Evolutionary conservation across 2,888 invertebrate genomes (phyloP).

Genomic region (Caenorhabditis sp.): DNA sequence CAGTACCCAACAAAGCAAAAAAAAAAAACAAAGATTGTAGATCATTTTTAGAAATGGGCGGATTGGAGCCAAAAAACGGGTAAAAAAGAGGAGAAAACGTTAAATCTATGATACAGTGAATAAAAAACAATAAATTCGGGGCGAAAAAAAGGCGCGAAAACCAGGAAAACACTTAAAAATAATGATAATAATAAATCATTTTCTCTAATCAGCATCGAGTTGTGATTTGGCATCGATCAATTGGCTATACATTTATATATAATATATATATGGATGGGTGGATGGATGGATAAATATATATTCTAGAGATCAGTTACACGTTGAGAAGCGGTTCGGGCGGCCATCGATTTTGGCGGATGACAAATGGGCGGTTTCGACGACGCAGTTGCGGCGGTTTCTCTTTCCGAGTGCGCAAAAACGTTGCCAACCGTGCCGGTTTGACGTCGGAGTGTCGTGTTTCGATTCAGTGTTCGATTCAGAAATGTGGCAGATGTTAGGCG

Average conservation of each 20-base stretch:
- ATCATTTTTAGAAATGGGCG: slow-evolving; percentile 14
- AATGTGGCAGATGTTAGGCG: slow-evolving; percentile 38
- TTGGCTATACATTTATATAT: too few species aligned
- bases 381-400: not conserved
- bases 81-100: slow-evolving; percentile 9
- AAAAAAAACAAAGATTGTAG: not conserved
- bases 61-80: not conserved
- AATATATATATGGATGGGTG: too few species aligned
- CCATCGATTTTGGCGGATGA: too few species aligned
- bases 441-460: slow-evolving; percentile 34
- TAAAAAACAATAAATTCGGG: not conserved
- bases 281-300: too few species aligned
- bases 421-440: slow-evolving; percentile 8
- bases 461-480: slow-evolving; percentile 25
- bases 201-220: slow-evolving; percentile 20
- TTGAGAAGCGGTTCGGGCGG: not conserved
- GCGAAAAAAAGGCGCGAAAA: not conserved
- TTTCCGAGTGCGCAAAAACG: slow-evolving; percentile 21
- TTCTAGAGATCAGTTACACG: not conserved
- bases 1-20: slow-evolving; percentile 5
- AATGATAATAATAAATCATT: too few species aligned
- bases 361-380: not conserved
- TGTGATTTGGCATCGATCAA: slow-evolving; percentile 4
- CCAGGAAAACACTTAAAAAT: too few species aligned
- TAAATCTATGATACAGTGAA: slow-evolving; percentile 4